These are phyloP conservation scores for Drosophila neotestacea DNA, from an alignment of 2,888 invertebrate species.

Conservation along the genomic window DNA sequence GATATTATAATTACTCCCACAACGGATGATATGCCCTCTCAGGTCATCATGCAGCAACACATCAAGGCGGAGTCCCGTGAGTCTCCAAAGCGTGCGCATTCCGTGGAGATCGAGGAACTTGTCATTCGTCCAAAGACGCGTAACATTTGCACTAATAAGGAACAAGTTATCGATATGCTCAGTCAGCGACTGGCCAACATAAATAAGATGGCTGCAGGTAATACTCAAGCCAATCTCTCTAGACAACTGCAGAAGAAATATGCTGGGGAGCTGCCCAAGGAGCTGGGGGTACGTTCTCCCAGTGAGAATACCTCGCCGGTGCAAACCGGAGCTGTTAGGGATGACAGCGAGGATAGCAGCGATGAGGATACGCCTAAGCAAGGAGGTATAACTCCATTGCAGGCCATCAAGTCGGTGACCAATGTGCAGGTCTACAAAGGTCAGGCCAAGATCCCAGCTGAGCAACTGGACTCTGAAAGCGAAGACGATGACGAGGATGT, in stretches of 20 bases:
- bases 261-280: conserved; percentile 75
- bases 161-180: conserved; percentile 77
- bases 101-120: conserved; percentile 75
- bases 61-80: conserved; percentile 72
- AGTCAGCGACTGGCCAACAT: conserved; percentile 80
- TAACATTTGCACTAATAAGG: conserved; percentile 61
- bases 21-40: conserved; percentile 81
- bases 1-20: conserved; percentile 84
- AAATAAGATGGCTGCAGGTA: conserved; percentile 67
- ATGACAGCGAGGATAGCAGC: conserved; percentile 59
- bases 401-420: conserved; percentile 86
- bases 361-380: conserved; percentile 60
- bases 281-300: conserved; percentile 75
- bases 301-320: conserved; percentile 77
- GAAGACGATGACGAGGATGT: conserved; percentile 80
- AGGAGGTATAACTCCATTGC: conserved; percentile 72
- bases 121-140: conserved; percentile 31
- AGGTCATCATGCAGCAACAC: conserved; percentile 75
- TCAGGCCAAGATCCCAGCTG: conserved; percentile 29
- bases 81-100: conserved; percentile 62
- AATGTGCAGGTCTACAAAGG: conserved; percentile 86
- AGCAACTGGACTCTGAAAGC: conserved; percentile 48
- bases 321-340: conserved; percentile 50
- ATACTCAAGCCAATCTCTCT: conserved; percentile 72
- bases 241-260: conserved; percentile 75